Evolutionary conservation across 1,140 invertebrate genomes (phyloP), one percentile per base, ranked within the genome.

Genomic region (Hormaphis cornu): DNA sequence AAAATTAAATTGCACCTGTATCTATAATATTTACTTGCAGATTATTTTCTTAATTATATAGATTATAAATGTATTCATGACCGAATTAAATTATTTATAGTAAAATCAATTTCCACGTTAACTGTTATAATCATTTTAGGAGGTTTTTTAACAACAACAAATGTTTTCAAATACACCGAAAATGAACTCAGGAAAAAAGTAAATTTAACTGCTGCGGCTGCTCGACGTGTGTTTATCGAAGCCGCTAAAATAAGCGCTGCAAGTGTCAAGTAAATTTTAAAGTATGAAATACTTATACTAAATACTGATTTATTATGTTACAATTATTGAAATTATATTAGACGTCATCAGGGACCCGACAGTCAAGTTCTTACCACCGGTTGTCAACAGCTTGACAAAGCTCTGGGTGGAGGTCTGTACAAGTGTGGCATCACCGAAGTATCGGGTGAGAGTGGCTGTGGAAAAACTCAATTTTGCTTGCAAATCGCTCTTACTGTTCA

Each of bases 381-480:
- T n/a, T 88, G 86, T 75, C 22, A 69, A 18, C 74, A 76, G 28
- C 76, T 91, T 58, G 85, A 91, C 77, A 72, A 74, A 26, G 75
- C 84, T 70, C 78, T 87, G 28, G 75, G 78, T 74, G 91, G 90
- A 35, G 91, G 91, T n/a, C 81, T 93, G 58, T 48, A 56, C 12
- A 78, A 84, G 28, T 82, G 83, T 69, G 87, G 88, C 22, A 83
- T 95, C 16, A 90, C 88, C 53, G 91, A 95, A 81, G 83, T 95
- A 75, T 86, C 84, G 78, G 92, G 91, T 14, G 85, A 86, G 76
- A 88, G 89, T 79, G 88, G 88, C 9, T 82, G 82, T 73, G 91
- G 91, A 18, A 95, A 94, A 81, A 91, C 90, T 1, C 92, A 95
- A 78, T 74, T 94, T 16, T 88, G 86, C 73, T 76, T 95, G 28